phyloP scores from a whole-genome alignment of 2,888 invertebrate genomes.

The Lagria hirta region DNA sequence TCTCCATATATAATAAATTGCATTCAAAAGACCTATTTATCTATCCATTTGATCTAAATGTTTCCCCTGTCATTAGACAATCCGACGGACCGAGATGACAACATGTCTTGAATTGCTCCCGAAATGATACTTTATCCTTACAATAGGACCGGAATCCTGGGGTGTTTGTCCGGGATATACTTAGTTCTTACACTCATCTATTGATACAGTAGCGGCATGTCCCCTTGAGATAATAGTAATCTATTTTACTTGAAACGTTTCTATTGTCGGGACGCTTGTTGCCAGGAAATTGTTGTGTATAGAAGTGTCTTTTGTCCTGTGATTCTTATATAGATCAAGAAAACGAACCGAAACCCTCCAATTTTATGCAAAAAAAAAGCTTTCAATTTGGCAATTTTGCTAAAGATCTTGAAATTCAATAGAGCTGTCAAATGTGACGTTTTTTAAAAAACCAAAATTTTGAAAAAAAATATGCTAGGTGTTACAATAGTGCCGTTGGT shows the following conservation, averaged over 20 bases:
- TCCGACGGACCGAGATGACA: constrained; percentile 37
- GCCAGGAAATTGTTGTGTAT: constrained; percentile 20
- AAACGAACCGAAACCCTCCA: too few species aligned
- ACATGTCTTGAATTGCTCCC: constrained; percentile 38
- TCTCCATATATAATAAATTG: background rate
- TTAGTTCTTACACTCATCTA: constrained; percentile 24
- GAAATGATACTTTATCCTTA: constrained; percentile 42
- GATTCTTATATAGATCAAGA: too few species aligned
- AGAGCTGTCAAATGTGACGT: too few species aligned
- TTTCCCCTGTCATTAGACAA: constrained; percentile 35
- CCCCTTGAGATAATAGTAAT: constrained; percentile 27
- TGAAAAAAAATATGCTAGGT: too few species aligned
- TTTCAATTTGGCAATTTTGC: too few species aligned
- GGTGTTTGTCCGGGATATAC: constrained; percentile 41
- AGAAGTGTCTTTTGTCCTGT: too few species aligned
- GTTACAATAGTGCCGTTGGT: too few species aligned
- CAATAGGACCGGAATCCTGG: constrained; percentile 37
- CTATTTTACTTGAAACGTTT: constrained; percentile 24
- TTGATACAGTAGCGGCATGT: constrained; percentile 30
- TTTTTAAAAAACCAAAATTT: too few species aligned
- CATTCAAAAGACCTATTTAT: too few species aligned
- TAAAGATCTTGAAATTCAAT: too few species aligned
- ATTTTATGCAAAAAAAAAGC: too few species aligned
- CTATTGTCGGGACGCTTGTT: constrained; percentile 22
- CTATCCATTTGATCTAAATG: constrained; percentile 33